Base-by-base conservation (phyloP, 2,888 invertebrate species). In the Cheilosia scutellata region DNA sequence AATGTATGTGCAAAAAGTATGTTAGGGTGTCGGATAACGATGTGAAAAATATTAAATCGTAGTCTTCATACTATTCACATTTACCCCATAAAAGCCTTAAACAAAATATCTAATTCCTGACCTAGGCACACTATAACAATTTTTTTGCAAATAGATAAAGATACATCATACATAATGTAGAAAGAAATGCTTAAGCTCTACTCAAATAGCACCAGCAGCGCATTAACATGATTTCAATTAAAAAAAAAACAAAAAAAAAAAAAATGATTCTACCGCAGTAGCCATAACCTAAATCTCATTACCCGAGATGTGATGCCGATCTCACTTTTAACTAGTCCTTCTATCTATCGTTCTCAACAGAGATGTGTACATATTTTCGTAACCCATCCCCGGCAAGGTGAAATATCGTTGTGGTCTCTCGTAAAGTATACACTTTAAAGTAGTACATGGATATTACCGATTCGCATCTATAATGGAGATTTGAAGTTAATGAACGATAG, bases 211-310 rank as follows among this genome's bases (percentile, higher is more conserved):
- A 72, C 33, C 2, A 11, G 27, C 68, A 11, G 27, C 68, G 63
- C 27, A 58, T 80, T 74, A 76, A 65, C 77, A 66, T 42, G 37
- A 66, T 62, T 82, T 55, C 5, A 7, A 40, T 31, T 20, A 31
- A 20, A 16, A 9, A 53, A 27, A 53, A 55, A 33, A 40, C 58
- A n/a, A n/a, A 27, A 62, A 9, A 51, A 51, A 13, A 51, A 51
- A 55, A 40, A 49, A 51, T n/a, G 16, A 47, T 66, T 62, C 33
- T 33, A 72, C 66, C 66, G 11, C 78, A 68, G 16, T 57, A 70
- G 49, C 83, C 83, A 78, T 83, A 66, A 83, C 83, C 83, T 79
- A 29, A 78, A 79, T 83, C 57, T 83, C 47, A 78, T 27, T 66
- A 77, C 66, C 58, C 58, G 42, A 51, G 74, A 66, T 47, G 44